Conservation (phyloP, 2,797 vertebrate genomes). For the Cottoperca gobio region DNA sequence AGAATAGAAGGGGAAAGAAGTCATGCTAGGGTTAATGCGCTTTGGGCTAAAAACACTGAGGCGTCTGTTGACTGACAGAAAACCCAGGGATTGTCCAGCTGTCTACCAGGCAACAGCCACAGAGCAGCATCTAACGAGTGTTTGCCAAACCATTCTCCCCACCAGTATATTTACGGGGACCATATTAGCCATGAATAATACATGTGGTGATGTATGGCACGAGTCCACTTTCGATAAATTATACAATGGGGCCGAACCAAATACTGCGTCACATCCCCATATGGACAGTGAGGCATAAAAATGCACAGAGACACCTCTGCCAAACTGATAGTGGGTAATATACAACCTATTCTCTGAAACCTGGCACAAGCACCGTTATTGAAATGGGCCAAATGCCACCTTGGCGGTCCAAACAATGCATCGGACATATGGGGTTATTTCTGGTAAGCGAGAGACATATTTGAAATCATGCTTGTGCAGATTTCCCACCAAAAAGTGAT, state of each 20-base stretch:
- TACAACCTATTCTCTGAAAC: constrained; percentile 51
- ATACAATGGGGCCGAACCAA: constrained; percentile 57
- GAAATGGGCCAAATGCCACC: constrained; percentile 53
- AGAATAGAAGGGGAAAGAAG: constrained; percentile 20
- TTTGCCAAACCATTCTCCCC: constrained; percentile 68
- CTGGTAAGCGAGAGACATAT: constrained; percentile 63
- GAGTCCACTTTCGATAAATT: constrained; percentile 61
- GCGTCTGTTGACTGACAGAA: constrained; percentile 65
- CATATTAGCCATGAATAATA: constrained; percentile 80
- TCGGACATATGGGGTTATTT: constrained; percentile 72
- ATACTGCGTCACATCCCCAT: constrained; percentile 56
- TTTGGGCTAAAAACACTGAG: constrained; percentile 55
- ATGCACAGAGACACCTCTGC: constrained; percentile 53
- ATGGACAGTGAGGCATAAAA: constrained; percentile 64
- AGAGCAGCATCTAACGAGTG: constrained; percentile 54
- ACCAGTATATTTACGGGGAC: constrained; percentile 69
- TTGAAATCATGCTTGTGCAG: constrained; percentile 55
- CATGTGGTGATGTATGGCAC: constrained; percentile 70
- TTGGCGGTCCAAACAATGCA: constrained; percentile 62
- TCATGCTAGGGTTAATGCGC: constrained; percentile 53
- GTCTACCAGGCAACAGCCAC: constrained; percentile 66
- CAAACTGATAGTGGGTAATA: constrained; percentile 64
- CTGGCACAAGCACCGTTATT: constrained; percentile 52
- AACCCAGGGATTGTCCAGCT: constrained; percentile 75
- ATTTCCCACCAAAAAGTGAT: constrained; percentile 57